Percentiles rank a stretch among this genome's conserved stretches.
These are phyloP conservation scores for Marcusenius ussheri DNA, from an alignment of 2,113 vertebrate genomes.

Conservation along the genomic window DNA sequence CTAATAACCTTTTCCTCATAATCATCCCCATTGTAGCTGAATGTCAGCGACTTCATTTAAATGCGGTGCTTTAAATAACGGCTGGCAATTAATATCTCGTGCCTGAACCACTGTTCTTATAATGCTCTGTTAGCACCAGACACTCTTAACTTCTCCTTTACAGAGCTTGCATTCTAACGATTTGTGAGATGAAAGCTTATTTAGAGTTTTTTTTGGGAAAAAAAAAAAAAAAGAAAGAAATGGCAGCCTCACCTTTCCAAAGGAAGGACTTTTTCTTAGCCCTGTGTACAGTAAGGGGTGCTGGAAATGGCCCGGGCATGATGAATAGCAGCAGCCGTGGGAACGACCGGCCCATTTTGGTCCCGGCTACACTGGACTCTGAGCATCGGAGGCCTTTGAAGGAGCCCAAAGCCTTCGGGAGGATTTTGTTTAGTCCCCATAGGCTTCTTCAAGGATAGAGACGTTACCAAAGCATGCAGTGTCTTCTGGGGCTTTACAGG, in stretches of 20 bases:
- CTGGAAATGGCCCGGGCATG: conserved; percentile 49
- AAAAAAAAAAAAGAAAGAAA: conserved; percentile 19
- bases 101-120: conserved; percentile 4
- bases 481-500: conserved; percentile 51
- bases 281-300: conserved; percentile 42
- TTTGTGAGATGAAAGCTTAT: background rate
- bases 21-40: conserved; percentile 52
- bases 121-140: background rate
- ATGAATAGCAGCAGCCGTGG: conserved; percentile 49
- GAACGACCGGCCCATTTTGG: conserved; percentile 55
- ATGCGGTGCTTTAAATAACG: conserved; percentile 39
- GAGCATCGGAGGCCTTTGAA: conserved; percentile 33
- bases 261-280: conserved; percentile 51
- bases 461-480: conserved; percentile 56
- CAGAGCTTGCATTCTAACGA: background rate
- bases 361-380: conserved; percentile 27
- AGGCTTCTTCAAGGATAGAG: conserved; percentile 53
- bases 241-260: conserved; percentile 46
- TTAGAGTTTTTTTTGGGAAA: conserved; percentile 2
- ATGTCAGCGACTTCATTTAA: conserved; percentile 53
- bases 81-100: conserved; percentile 40
- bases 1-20: conserved; percentile 52
- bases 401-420: conserved; percentile 44
- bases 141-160: background rate
- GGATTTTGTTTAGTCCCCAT: conserved; percentile 45